Percentiles rank a stretch among this genome's conserved stretches.
Conservation (phyloP, 2,113 vertebrate species). For the Oryzias javanicus region DNA sequence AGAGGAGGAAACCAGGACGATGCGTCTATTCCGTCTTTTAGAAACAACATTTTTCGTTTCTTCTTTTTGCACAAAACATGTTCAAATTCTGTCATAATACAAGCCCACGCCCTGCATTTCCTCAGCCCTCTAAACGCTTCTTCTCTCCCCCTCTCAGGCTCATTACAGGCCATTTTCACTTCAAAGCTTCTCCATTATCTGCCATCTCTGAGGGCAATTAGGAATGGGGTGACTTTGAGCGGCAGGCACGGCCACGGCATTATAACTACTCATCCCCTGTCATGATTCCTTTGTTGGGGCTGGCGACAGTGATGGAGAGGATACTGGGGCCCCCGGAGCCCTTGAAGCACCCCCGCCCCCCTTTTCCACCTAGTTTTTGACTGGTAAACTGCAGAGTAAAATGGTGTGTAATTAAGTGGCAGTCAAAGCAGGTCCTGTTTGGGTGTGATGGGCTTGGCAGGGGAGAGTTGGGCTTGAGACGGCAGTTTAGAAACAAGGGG, state of each 20-base stretch:
- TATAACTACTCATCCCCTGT: constrained; percentile 84
- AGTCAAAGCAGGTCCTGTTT: constrained; percentile 90
- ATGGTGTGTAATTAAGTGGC: constrained; percentile 91
- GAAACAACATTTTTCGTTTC: constrained; percentile 26
- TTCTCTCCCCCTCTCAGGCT: constrained; percentile 75
- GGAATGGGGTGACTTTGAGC: constrained; percentile 88
- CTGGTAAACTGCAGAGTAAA: constrained; percentile 89
- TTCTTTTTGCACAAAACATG: constrained; percentile 18
- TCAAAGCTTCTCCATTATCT: constrained; percentile 89
- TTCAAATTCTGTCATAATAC: constrained; percentile 2
- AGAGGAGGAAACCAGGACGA: constrained; percentile 10
- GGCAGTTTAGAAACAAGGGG: constrained; percentile 46
- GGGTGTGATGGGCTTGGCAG: constrained; percentile 79
- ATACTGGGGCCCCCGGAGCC: constrained; percentile 53
- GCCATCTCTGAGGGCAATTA: constrained; percentile 91
- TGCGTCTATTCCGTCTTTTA: constrained; percentile 60
- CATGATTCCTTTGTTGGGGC: constrained; percentile 83
- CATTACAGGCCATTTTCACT: constrained; percentile 89
- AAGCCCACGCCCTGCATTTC: background rate
- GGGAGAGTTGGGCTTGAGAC: constrained; percentile 74
- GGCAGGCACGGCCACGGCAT: constrained; percentile 83
- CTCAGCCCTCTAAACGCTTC: constrained; percentile 20
- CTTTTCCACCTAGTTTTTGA: constrained; percentile 73
- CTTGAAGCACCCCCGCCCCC: constrained; percentile 3
- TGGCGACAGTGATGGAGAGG: constrained; percentile 86